A percentile compares a stretch with the other conserved stretches of the same genome.
Conservation (phyloP, 2,888 invertebrate genomes). For the Euzophera pinguis region DNA sequence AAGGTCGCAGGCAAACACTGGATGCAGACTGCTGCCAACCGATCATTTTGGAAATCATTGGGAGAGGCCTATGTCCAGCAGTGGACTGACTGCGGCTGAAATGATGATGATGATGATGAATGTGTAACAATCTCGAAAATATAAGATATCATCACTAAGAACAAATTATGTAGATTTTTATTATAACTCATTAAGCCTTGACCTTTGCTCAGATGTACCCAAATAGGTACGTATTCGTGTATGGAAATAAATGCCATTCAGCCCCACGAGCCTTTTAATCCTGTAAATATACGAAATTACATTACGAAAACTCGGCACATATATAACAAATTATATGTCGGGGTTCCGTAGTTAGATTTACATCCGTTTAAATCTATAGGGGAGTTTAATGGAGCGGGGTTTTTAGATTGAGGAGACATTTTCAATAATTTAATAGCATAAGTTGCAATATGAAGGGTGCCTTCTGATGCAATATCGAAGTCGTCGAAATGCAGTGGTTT, state of each 20-base stretch:
- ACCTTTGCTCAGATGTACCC: too few species aligned
- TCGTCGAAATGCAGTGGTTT: neutral
- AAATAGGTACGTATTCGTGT: too few species aligned
- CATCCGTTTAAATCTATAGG: constrained; percentile 4
- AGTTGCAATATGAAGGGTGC: neutral
- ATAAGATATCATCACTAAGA: too few species aligned
- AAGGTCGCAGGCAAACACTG: too few species aligned
- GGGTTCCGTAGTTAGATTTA: constrained; percentile 5
- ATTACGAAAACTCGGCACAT: constrained; percentile 38
- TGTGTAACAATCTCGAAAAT: too few species aligned
- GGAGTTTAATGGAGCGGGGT: constrained; percentile 5
- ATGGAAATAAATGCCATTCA: constrained; percentile 38
- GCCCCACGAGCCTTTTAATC: constrained; percentile 37
- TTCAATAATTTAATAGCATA: neutral
- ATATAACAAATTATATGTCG: constrained; percentile 32
- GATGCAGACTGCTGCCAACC: too few species aligned
- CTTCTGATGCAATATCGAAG: neutral
- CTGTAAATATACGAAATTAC: constrained; percentile 39
- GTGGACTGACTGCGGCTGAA: too few species aligned
- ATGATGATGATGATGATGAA: too few species aligned
- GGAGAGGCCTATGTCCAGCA: too few species aligned
- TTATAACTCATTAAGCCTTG: too few species aligned
- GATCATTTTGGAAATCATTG: too few species aligned
- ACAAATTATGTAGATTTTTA: too few species aligned
- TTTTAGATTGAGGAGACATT: neutral